Evolutionary conservation across 2,113 vertebrate species (phyloP), one percentile per base, ranked within the genome.

Genomic region (Pterocles orientalis): DNA sequence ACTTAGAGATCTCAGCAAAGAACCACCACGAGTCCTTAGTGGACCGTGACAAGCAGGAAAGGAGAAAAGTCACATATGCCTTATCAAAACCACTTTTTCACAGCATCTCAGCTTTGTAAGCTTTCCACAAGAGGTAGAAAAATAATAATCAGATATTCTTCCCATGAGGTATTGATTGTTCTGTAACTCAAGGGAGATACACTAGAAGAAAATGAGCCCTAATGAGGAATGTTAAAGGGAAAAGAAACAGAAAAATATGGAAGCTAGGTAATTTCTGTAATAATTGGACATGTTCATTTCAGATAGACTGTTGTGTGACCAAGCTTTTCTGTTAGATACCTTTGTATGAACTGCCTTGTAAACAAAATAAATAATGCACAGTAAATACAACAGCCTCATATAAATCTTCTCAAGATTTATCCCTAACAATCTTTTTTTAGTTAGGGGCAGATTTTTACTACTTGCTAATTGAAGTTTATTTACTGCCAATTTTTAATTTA

Each of bases 401-500:
- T 26, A 85, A 91, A 36, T 4, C 9, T 81, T 62, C 53, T 43
- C 58, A 85, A 34, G 90, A 82, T 91, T 88, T 26, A 33, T 85
- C 61, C 85, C 50, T 50, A 90, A 58, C 24, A 92, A 81, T 4
- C 5, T 62, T 92, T 90, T 90, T 71, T n/a, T 79, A 61, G n/a
- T 53, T 69, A 57, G 58, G 45, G 26, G 14, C 33, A 96, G 24
- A 83, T 92, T 93, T 86, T 88, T 86, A 88, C 25, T n/a, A 41
- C 51, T 83, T 93, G n/a, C 6, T 94, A 83, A 94, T 48, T 81
- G 23, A 88, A 95, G 93, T 92, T 47, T 81, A 91, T 82, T 57
- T 78, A 81, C 9, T 58, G 62, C 7, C 9, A 70, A 54, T 81
- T 89, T 93, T 95, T n/a, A 82, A 90, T 90, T 96, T 92, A 58